A percentile compares a stretch with the other conserved stretches of the same genome.
Evolutionary conservation across 2,888 invertebrate genomes (phyloP).

Genomic region (Pterostichus madidus): DNA sequence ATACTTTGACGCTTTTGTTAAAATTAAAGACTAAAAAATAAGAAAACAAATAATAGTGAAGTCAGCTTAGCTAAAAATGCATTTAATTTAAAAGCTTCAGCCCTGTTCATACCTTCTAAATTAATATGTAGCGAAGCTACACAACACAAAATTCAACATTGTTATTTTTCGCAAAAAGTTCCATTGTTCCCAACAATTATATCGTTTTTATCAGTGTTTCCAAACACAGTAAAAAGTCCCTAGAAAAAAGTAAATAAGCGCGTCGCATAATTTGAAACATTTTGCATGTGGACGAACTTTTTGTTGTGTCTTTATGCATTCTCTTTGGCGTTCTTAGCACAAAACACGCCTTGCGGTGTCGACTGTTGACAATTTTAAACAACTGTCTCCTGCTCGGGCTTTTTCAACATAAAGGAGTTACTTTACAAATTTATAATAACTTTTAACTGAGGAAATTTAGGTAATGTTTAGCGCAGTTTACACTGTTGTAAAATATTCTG

Average conservation of each 20-base stretch:
- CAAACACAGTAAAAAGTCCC: background rate
- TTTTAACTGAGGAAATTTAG: background rate
- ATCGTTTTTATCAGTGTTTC: slow-evolving; percentile 1
- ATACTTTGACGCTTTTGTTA: too few species aligned
- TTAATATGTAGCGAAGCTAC: slow-evolving; percentile 1
- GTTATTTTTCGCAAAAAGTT: background rate
- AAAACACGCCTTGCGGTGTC: slow-evolving; percentile 28
- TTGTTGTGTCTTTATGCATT: background rate
- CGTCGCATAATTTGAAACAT: slow-evolving; percentile 12
- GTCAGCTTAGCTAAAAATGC: too few species aligned
- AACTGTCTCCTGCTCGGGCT: slow-evolving; percentile 26
- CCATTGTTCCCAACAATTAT: slow-evolving; percentile 7
- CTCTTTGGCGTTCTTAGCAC: slow-evolving; percentile 35
- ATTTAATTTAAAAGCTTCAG: too few species aligned
- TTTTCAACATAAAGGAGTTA: slow-evolving; percentile 30
- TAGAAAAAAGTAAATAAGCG: background rate
- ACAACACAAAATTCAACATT: slow-evolving; percentile 3
- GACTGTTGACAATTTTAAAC: slow-evolving; percentile 37
- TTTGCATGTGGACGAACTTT: slow-evolving; percentile 7
- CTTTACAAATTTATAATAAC: slow-evolving; percentile 33
- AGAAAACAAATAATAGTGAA: too few species aligned
- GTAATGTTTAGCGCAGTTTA: slow-evolving; percentile 26
- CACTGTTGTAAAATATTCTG: slow-evolving; percentile 14
- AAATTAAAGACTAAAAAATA: too few species aligned
- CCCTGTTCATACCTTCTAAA: background rate